Base-by-base conservation (phyloP, 1,140 invertebrate genomes). In the Radopholus similis region DNA sequence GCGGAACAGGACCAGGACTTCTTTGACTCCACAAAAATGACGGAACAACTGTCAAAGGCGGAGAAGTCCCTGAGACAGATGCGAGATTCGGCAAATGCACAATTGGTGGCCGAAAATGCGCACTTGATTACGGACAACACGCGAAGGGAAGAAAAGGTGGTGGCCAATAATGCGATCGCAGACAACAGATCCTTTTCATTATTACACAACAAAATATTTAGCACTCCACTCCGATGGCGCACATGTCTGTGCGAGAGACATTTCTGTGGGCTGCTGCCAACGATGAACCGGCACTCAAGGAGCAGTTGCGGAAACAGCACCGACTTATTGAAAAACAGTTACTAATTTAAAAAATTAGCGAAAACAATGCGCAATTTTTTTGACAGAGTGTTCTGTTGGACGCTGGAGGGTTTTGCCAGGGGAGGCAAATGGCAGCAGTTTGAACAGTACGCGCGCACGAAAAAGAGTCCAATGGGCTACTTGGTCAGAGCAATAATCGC, bases 221-320 rank as follows among this genome's bases (percentile, higher is more conserved):
- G 56, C 26, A 68, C 38, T 30, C 34, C 34, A 68, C 64, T 5
- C 40, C 34, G 42, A 44, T 68, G 44, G 35, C 40, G 13, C 60
- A 68, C 38, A 28, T 55, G 49, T 32, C 60, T 8, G 35, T 68
- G 6, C 66, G 66, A 4, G 66, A 68, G 8, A 64, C 66, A 21
- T 68, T 68, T 69, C 30, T 68, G 13, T 68, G 66, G 66, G 65
- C 66, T n/a, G 66, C 66, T 2, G 66, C 44, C 11, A 38, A 64
- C 15, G 64, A 65, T 9, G 60, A 68, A 51, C 30, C 38, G 30
- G 26, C 35, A 15, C 32, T 68, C 21, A 55, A 66, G 11, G 66
- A 68, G 15, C 44, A 68, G 11, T n/a, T 68, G 23, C 47, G 38
- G 21, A 68, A 68, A 55, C 64, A 69, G 34, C 66, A 68, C 26